Conservation (phyloP, 2,113 vertebrate species). For the Microtus pennsylvanicus region DNA sequence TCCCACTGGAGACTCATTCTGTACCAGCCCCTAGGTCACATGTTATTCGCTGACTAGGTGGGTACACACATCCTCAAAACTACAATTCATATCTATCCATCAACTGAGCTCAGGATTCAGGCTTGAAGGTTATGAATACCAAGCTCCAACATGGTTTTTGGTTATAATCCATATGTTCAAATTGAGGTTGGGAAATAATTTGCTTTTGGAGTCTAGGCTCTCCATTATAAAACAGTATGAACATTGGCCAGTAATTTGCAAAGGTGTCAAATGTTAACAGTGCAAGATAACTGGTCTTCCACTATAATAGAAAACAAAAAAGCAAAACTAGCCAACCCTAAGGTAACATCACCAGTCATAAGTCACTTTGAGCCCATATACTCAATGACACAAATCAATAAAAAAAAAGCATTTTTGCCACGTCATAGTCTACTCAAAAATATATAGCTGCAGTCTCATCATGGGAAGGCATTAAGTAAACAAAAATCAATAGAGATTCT, state of each 20-base stretch:
- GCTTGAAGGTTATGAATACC: neutral
- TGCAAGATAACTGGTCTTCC: neutral
- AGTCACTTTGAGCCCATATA: neutral
- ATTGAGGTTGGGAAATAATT: neutral
- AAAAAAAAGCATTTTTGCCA: neutral
- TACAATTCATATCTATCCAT: neutral
- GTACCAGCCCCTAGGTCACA: neutral
- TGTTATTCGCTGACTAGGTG: neutral
- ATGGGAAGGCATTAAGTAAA: conserved; percentile 12
- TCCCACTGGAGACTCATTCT: neutral
- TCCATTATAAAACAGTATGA: neutral
- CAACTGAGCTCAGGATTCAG: too few species aligned
- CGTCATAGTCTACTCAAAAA: neutral
- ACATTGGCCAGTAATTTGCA: neutral
- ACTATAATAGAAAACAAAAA: conserved; percentile 31
- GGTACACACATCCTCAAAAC: neutral
- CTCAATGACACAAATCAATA: neutral
- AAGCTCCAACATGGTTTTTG: neutral
- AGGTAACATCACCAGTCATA: neutral
- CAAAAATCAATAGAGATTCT: neutral
- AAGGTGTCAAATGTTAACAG: neutral
- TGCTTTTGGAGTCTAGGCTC: neutral
- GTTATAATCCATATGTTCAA: neutral
- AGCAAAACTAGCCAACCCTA: neutral
- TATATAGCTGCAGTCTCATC: neutral